Base-by-base conservation (phyloP, 2,888 invertebrate species). In the Rhogogaster chlorosoma region DNA sequence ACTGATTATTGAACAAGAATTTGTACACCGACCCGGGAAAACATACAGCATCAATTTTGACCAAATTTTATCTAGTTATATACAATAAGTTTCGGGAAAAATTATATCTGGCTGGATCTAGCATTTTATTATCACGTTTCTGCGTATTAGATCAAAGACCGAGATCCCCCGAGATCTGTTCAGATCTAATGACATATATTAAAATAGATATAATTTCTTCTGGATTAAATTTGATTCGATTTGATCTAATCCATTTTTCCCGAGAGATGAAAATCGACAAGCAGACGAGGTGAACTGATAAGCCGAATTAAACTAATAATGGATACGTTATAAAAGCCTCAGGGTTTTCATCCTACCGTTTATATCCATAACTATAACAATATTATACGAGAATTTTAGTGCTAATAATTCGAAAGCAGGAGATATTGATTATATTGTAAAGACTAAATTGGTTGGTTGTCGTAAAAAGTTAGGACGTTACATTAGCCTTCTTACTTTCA, bases 401-500 rank as follows among this genome's bases (percentile, higher is more conserved):
- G 12, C 75, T 36, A 42, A 75, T 75, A 75, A 75, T 45, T 36
- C 45, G 29, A 75, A 45, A 26, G 5, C 29, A 18, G n/a, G n/a
- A n/a, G 75, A 75, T 75, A 75, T 75, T 45, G 75, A 75, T 75
- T 42, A 75, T 75, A 45, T 75, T 75, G n/a, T 29, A 26, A 42
- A 75, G 75, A 75, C 75, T 75, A 45, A 75, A 75, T 75, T 45
- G 45, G n/a, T 38, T 5, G 26, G n/a, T 38, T 5, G 26, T 75
- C 42, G 75, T 75, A 75, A 75, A 75, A 75, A 45, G 26, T 75
- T 75, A 45, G 9, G 75, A 45, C 26, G 29, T 75, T 45, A 75
- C 75, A 75, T 75, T 75, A 75, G 75, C 75, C 75, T 75, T 75
- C 42, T 71, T 71, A 71, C 70, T 36, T 36, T 71, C 36, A n/a